These are phyloP conservation scores for Sarcophaga variegata DNA, from an alignment of 2,888 invertebrate species.

Conservation along the genomic window DNA sequence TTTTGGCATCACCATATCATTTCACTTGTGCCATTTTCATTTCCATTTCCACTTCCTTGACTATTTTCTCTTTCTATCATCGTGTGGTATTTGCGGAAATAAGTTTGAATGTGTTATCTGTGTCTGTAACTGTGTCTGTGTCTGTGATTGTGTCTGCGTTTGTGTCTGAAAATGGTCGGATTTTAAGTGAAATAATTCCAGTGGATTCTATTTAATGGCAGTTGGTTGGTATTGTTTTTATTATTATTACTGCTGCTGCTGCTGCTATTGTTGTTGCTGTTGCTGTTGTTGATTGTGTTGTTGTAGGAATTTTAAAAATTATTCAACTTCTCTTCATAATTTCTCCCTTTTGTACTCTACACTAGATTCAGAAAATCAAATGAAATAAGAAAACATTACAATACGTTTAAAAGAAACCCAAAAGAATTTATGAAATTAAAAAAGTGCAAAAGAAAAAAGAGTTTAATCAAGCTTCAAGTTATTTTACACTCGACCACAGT, in stretches of 20 bases:
- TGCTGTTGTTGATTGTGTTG: background rate
- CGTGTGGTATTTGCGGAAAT: too few species aligned
- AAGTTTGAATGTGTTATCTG: too few species aligned
- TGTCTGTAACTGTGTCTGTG: background rate
- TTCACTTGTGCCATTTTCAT: too few species aligned
- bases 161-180: background rate
- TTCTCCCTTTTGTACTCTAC: background rate
- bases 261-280: background rate
- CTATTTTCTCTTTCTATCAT: too few species aligned
- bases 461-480: too few species aligned
- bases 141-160: background rate
- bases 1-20: too few species aligned
- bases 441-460: too few species aligned
- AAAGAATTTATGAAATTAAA: too few species aligned
- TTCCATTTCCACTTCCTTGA: too few species aligned
- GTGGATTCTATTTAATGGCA: background rate
- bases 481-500: too few species aligned
- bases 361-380: background rate
- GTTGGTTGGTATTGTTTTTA: constrained; percentile 12
- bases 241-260: background rate
- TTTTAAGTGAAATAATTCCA: constrained; percentile 8
- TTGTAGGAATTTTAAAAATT: background rate
- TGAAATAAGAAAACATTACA: background rate
- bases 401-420: too few species aligned
- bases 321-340: too few species aligned